These are phyloP conservation scores for Phrynocephalus forsythii DNA, from an alignment of 2,797 vertebrate genomes.

Conservation along the genomic window DNA sequence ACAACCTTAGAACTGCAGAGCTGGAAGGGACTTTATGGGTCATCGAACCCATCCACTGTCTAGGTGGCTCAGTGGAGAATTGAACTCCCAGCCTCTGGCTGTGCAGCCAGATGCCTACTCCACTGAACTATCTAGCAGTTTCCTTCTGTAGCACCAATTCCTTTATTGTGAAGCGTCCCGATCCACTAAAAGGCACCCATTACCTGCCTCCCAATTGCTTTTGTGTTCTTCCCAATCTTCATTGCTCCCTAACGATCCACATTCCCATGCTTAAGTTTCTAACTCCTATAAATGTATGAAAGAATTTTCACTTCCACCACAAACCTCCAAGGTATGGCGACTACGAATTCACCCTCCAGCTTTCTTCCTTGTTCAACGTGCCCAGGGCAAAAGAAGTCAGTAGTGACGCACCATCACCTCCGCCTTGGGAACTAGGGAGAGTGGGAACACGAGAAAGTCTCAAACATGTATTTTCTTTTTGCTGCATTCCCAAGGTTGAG, in stretches of 20 bases:
- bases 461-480: background rate
- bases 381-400: too few species aligned
- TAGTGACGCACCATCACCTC: background rate
- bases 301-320: background rate
- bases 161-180: background rate
- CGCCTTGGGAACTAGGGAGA: background rate
- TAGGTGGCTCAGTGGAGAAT: too few species aligned
- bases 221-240: background rate
- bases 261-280: background rate
- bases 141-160: background rate
- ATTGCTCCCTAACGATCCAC: background rate
- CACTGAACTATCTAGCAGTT: too few species aligned
- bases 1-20: too few species aligned
- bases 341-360: background rate
- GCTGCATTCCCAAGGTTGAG: background rate
- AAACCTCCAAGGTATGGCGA: background rate
- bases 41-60: too few species aligned
- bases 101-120: too few species aligned
- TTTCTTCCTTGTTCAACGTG: background rate
- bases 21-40: too few species aligned
- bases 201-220: background rate
- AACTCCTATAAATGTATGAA: too few species aligned
- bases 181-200: background rate
- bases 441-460: too few species aligned
- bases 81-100: too few species aligned